phyloP scores from a whole-genome alignment of 2,797 vertebrate genomes.

The Danio albolineatus region DNA sequence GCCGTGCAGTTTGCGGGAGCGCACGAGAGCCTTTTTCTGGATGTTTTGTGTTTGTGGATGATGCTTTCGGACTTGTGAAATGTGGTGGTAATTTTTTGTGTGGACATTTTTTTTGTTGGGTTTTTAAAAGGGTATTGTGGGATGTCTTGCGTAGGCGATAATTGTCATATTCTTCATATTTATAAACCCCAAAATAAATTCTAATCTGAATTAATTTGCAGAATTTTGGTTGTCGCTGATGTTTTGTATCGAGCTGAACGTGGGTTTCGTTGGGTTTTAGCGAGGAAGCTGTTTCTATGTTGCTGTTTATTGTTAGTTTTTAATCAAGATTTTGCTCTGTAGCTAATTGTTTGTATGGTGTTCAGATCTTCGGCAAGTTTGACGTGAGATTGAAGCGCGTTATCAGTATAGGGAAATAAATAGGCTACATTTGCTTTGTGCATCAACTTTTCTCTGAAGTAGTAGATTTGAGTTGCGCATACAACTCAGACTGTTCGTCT shows the following conservation, averaged over 20 bases:
- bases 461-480: too few species aligned
- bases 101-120: constrained; percentile 36
- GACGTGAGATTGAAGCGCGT: neutral
- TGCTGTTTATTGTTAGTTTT: constrained; percentile 1
- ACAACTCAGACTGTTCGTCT: neutral
- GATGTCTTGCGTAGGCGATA: neutral
- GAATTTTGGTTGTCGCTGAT: neutral
- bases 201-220: neutral
- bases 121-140: neutral
- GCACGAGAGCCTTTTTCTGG: constrained; percentile 72
- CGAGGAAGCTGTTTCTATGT: neutral
- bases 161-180: neutral
- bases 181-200: neutral
- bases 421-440: too few species aligned
- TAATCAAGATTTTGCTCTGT: neutral
- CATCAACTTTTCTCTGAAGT: neutral
- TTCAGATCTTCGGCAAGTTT: neutral
- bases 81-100: constrained; percentile 61
- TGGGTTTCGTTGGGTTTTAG: neutral
- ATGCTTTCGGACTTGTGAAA: constrained; percentile 72
- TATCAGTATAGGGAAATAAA: neutral
- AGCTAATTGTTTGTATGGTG: neutral
- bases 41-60: constrained; percentile 68
- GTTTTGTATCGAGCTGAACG: neutral
- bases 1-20: constrained; percentile 70